Conservation (phyloP, 37 sponge, comb jelly and placozoan species). For the Spongilla lacustris region DNA sequence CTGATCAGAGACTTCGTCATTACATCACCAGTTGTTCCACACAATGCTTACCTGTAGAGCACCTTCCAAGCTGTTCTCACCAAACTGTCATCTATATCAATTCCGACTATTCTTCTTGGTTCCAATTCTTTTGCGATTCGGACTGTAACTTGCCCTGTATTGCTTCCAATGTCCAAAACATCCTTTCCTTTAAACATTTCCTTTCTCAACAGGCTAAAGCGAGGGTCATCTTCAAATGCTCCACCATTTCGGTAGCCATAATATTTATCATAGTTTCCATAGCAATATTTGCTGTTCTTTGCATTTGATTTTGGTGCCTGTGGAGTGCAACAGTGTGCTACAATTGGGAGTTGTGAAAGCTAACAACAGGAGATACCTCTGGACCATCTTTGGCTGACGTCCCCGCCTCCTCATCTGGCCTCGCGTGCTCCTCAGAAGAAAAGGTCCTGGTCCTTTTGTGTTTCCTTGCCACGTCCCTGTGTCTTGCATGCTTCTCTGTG, state of each 20-base stretch:
- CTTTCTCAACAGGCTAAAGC: conserved; percentile 60
- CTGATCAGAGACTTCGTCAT: not conserved
- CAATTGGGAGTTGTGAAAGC: not conserved
- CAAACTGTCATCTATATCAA: conserved; percentile 91
- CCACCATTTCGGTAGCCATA: conserved; percentile 94
- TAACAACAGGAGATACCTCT: not conserved
- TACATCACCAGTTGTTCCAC: not conserved
- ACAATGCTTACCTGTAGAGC: conserved; percentile 43
- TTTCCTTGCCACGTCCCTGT: not conserved
- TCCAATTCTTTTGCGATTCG: conserved; percentile 76
- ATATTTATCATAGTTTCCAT: conserved; percentile 95
- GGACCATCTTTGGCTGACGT: not conserved
- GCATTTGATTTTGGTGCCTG: not conserved
- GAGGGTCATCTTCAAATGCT: conserved; percentile 49
- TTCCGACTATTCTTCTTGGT: conserved; percentile 79
- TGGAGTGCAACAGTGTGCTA: not conserved
- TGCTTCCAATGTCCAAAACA: conserved; percentile 97
- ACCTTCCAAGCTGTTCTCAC: conserved; percentile 87
- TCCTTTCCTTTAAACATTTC: conserved; percentile 89
- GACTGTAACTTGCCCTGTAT: conserved; percentile 94
- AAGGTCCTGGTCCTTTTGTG: not conserved
- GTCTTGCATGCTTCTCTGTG: not conserved
- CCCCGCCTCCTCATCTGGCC: not conserved
- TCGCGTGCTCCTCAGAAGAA: not conserved
- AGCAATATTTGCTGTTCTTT: conserved; percentile 42